phyloP scores from a whole-genome alignment of 2,113 vertebrate species.

The Salvelinus fontinalis region DNA sequence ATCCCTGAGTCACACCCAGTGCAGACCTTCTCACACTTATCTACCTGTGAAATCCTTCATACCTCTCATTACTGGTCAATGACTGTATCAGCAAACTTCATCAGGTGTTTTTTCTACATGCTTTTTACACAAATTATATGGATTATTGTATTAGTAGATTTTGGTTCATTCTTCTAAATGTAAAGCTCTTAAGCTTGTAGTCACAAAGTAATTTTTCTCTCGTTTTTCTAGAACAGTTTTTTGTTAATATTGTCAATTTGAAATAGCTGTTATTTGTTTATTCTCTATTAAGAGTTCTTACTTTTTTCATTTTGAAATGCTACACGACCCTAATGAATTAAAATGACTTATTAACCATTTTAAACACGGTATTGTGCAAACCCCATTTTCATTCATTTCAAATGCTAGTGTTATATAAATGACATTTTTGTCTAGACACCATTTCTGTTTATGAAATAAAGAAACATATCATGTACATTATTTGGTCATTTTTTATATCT shows the following conservation, averaged over 20 bases:
- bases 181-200: constrained; percentile 92
- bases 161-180: constrained; percentile 97
- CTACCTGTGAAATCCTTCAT: constrained; percentile 99
- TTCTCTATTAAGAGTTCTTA: constrained; percentile 98
- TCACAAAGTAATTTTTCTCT: constrained; percentile 73
- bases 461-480: constrained; percentile 93
- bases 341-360: constrained; percentile 90
- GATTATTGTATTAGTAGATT: constrained; percentile 97
- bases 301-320: constrained; percentile 85
- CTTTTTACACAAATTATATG: constrained; percentile 99
- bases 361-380: constrained; percentile 99
- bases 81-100: constrained; percentile 99
- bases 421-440: constrained; percentile 98
- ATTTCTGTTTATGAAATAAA: constrained; percentile 99
- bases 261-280: constrained; percentile 97
- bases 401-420: constrained; percentile 96
- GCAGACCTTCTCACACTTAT: constrained; percentile 98
- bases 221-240: constrained; percentile 93
- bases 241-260: constrained; percentile 98
- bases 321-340: constrained; percentile 94
- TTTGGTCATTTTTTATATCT: constrained; percentile 20
- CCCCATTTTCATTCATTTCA: constrained; percentile 93
- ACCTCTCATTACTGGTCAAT: constrained; percentile 99
- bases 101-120: constrained; percentile 99
- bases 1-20: constrained; percentile 90